phyloP scores from a whole-genome alignment of 2,888 invertebrate species.

The Drosophila neutralis region DNA sequence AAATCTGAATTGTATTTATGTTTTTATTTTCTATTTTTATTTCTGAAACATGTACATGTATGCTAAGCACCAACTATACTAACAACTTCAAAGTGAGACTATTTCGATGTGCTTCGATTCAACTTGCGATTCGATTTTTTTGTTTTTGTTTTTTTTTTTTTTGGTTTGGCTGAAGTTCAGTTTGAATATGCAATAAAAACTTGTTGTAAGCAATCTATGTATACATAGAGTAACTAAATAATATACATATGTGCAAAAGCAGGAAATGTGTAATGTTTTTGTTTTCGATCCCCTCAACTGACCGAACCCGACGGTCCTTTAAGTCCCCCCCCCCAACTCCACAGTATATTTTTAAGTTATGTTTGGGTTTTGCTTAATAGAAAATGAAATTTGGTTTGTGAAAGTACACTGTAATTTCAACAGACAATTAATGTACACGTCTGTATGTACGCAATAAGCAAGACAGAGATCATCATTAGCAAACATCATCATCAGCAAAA shows the following conservation, averaged over 20 bases:
- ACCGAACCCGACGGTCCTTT: background rate
- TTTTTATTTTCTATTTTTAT: background rate
- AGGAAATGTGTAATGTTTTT: constrained; percentile 49
- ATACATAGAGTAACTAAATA: constrained; percentile 19
- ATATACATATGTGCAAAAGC: constrained; percentile 47
- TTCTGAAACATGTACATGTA: background rate
- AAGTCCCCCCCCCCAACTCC: constrained; percentile 2
- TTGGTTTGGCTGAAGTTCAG: constrained; percentile 8
- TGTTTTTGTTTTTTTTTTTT: background rate
- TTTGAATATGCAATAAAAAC: constrained; percentile 46
- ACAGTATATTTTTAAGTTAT: constrained; percentile 45
- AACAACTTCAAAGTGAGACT: background rate
- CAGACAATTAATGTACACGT: constrained; percentile 29
- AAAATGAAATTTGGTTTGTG: constrained; percentile 44
- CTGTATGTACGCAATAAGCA: constrained; percentile 36
- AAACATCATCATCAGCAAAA: constrained; percentile 32
- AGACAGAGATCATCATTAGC: constrained; percentile 34
- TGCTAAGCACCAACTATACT: background rate
- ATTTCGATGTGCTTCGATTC: constrained; percentile 1
- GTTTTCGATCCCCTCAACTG: background rate
- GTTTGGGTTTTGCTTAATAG: constrained; percentile 52
- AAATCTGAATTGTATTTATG: background rate
- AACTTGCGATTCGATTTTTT: background rate
- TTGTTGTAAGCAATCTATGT: constrained; percentile 40
- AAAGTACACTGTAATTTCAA: constrained; percentile 41